phyloP scores from a whole-genome alignment of 2,797 vertebrate species.

The Schizopygopsis pylzovi region DNA sequence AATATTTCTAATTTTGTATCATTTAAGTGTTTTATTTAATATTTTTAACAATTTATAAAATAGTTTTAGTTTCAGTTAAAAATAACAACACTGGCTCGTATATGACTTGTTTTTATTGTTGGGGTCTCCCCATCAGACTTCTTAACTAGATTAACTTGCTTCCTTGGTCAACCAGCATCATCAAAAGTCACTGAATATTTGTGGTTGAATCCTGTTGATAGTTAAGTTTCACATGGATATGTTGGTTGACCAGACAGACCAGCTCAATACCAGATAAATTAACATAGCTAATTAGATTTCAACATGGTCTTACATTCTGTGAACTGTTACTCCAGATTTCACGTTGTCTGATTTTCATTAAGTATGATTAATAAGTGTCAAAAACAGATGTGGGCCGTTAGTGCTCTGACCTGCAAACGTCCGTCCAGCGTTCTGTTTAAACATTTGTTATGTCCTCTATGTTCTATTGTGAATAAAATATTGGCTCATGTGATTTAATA shows the following conservation, averaged over 20 bases:
- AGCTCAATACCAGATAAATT: not conserved
- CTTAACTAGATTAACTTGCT: conserved; percentile 4
- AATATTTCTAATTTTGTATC: not conserved
- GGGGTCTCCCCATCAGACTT: not conserved
- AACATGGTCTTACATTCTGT: not conserved
- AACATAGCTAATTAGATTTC: not conserved
- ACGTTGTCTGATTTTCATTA: not conserved
- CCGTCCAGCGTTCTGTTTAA: conserved; percentile 70
- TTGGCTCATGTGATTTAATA: too few relatives aligned
- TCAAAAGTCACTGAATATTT: not conserved
- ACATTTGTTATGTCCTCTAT: too few relatives aligned
- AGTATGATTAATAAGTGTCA: not conserved
- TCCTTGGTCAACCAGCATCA: not conserved
- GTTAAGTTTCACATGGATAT: not conserved
- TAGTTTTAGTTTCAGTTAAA: not conserved
- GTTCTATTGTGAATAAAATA: too few relatives aligned
- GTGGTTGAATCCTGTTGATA: not conserved
- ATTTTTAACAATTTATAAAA: not conserved
- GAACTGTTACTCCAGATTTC: not conserved
- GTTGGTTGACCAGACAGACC: not conserved
- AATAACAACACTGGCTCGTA: not conserved
- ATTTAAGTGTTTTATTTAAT: not conserved
- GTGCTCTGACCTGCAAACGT: conserved; percentile 79
- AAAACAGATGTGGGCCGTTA: not conserved
- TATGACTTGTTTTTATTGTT: not conserved